Conservation (phyloP, 2,113 vertebrate genomes). For the Paracanthobrama guichenoti region DNA sequence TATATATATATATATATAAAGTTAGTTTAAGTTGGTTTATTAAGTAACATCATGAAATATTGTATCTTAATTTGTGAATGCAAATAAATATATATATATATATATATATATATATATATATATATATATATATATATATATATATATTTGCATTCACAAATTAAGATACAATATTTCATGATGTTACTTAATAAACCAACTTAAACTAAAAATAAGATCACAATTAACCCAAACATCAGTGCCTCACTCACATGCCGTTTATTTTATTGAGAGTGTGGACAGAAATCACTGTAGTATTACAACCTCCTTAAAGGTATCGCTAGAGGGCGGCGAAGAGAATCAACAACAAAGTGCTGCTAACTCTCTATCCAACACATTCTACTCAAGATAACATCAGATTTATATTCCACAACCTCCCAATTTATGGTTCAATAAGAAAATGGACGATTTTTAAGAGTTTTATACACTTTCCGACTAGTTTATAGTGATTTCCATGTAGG, state of each 20-base stretch:
- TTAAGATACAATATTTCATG: not conserved
- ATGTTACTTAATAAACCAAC: not conserved
- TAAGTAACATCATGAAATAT: not conserved
- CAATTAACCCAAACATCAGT: not conserved
- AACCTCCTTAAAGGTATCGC: not conserved
- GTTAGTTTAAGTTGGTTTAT: not conserved
- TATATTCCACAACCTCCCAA: not conserved
- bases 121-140: no score
- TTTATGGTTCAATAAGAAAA: not conserved
- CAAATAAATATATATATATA: no score
- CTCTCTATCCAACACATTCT: not conserved
- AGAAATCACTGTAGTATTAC: not conserved
- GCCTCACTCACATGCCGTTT: not conserved
- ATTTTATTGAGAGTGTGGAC: not conserved
- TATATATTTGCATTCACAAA: no score
- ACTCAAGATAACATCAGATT: conserved; percentile 1
- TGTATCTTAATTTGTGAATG: no score
- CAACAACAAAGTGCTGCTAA: conserved; percentile 33
- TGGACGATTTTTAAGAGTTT: conserved; percentile 5
- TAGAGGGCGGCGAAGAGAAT: conserved; percentile 9
- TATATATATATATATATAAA: no score
- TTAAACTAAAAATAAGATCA: not conserved
- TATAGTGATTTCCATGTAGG: conserved; percentile 11
- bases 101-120: no score
- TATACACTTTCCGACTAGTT: not conserved